These are phyloP conservation scores for Lampris incognitus DNA, from an alignment of 2,113 vertebrate genomes.

Conservation along the genomic window DNA sequence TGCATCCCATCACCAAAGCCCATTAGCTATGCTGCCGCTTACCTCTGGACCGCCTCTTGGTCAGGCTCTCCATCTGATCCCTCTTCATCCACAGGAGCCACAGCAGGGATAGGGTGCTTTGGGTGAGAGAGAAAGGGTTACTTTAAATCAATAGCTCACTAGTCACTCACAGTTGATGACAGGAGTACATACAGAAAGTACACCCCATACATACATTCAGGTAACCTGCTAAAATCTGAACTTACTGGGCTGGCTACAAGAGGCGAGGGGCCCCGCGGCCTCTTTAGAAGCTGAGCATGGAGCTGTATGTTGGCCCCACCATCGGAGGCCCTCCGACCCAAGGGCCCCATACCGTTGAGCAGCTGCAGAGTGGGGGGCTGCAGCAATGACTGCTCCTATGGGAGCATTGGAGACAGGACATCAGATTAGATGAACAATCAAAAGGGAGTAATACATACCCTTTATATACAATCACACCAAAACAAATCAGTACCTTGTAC, in stretches of 20 bases:
- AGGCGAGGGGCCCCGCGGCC: constrained; percentile 94
- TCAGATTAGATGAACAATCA: neutral
- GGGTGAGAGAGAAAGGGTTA: constrained; percentile 49
- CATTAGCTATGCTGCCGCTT: constrained; percentile 58
- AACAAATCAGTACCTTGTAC: constrained; percentile 89
- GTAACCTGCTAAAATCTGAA: neutral
- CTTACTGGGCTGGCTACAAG: constrained; percentile 94
- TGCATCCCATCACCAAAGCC: constrained; percentile 43
- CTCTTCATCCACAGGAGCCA: constrained; percentile 98
- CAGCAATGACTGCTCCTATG: constrained; percentile 94
- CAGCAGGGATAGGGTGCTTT: constrained; percentile 90
- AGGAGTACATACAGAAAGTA: neutral
- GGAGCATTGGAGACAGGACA: neutral
- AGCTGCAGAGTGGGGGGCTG: constrained; percentile 97
- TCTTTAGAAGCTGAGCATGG: constrained; percentile 95
- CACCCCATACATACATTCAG: neutral
- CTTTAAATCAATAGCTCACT: neutral
- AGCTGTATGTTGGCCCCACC: constrained; percentile 98
- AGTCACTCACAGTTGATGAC: constrained; percentile 18
- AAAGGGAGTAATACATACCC: neutral
- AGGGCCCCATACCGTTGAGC: constrained; percentile 97
- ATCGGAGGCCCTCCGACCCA: constrained; percentile 95
- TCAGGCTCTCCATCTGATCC: constrained; percentile 96
- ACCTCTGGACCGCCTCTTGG: constrained; percentile 99
- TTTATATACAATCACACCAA: neutral